Evolutionary conservation across 2,888 invertebrate species (phyloP).

Genomic region (Merodon equestris): DNA sequence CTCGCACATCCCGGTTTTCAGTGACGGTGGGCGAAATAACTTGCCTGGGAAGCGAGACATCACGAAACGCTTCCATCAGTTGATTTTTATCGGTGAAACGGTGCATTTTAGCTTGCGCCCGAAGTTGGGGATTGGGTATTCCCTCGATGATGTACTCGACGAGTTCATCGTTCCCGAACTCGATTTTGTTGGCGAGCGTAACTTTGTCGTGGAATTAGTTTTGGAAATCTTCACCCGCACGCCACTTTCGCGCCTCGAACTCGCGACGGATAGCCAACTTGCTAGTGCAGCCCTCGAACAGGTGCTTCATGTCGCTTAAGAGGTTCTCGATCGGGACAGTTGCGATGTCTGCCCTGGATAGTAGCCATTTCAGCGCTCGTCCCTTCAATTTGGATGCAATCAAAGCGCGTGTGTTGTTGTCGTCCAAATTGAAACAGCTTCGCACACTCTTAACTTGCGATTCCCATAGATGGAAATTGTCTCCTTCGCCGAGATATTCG

Average conservation of each 20-base stretch:
- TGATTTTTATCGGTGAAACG: constrained; percentile 28
- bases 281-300: constrained; percentile 10
- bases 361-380: constrained; percentile 4
- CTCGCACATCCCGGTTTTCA: constrained; percentile 4
- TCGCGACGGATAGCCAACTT: constrained; percentile 37
- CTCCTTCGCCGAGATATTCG: constrained; percentile 11
- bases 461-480: constrained; percentile 8
- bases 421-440: constrained; percentile 3
- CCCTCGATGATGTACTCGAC: constrained; percentile 61
- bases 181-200: constrained; percentile 29
- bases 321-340: constrained; percentile 4
- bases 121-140: constrained; percentile 45
- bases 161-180: constrained; percentile 42
- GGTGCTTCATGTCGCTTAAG: constrained; percentile 1
- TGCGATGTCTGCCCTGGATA: constrained; percentile 15
- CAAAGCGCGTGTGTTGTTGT: constrained; percentile 1
- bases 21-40: too few species aligned
- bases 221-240: constrained; percentile 22
- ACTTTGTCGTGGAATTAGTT: constrained; percentile 56
- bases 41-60: constrained; percentile 3
- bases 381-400: constrained; percentile 10
- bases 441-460: constrained; percentile 2
- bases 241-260: constrained; percentile 54
- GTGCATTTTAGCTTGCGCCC: constrained; percentile 48
- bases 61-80: constrained; percentile 40